Base-by-base conservation (phyloP, 2,888 invertebrate genomes). In the Chrysomela aeneicollis region DNA sequence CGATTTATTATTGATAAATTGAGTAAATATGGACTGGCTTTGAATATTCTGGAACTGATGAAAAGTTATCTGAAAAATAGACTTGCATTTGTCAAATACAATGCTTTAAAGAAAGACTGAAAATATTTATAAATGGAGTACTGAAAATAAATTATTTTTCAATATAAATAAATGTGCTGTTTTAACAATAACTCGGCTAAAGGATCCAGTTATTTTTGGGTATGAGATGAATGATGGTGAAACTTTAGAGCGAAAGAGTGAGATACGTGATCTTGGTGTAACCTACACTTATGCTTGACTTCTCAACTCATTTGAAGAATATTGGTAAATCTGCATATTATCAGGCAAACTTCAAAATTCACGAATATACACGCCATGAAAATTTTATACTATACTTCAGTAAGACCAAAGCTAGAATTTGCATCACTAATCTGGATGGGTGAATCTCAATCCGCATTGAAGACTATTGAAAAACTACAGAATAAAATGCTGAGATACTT, bases 151-250 rank as follows among this genome's bases (percentile, higher is more conserved):
- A 53, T 18, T 53, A 53, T 35, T 10, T 35, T 53, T 53, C 10
- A 53, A 53, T 19, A 35, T 21, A 35, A 35, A 12, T 35, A 35
- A 53, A 53, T 53, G 53, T 18, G 19, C 18, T 8, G 35, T 53
- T 1, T 1, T 35, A 35, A 35, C 35, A 8, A 32, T 53, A 35
- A 35, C 35, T 8, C 53, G 35, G 17, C 10, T 35, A 4, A 53
- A 15, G 6, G 6, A 42, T 42, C 42, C n/a, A 42, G 42, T 42
- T 15, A 15, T 42, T 15, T 42, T 42, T 4, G n/a, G 42, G 15
- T 42, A 42, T 42, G 42, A 42, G 15, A 42, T 42, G 42, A 42
- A 42, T 12, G 15, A 12, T n/a, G n/a, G n/a, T n/a, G 42, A 42
- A 42, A n/a, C 2, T n/a, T 6, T 42, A 15, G n/a, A 42, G 12